Evolutionary conservation across 2,888 invertebrate species (phyloP).

Genomic region (Monopis laevigella): DNA sequence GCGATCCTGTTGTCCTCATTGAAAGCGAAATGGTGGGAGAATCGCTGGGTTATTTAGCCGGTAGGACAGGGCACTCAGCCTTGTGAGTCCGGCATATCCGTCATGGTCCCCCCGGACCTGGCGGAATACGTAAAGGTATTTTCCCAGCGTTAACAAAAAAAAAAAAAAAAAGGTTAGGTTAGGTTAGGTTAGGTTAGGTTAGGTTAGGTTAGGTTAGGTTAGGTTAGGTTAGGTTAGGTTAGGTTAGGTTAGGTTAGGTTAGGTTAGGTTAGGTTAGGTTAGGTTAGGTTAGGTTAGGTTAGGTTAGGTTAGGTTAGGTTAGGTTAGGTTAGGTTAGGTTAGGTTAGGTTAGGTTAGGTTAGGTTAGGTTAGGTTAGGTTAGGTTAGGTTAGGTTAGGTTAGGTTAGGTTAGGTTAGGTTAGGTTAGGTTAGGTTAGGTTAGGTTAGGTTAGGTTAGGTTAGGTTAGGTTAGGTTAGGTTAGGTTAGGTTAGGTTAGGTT

Average conservation of each 20-base stretch:
- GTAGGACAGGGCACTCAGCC: no score
- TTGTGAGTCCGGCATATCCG: no score
- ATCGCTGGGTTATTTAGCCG: no score
- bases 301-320: conserved; percentile 18
- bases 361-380: conserved; percentile 16
- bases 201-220: conserved; percentile 17
- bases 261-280: conserved; percentile 17
- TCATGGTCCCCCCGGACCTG: no score
- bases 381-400: conserved; percentile 13
- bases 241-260: conserved; percentile 18
- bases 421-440: conserved; percentile 16
- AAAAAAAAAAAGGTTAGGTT: conserved; percentile 21
- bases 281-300: conserved; percentile 19
- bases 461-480: conserved; percentile 11
- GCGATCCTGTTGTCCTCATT: no score
- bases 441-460: conserved; percentile 16
- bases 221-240: conserved; percentile 16
- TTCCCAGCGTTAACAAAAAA: no score
- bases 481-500: no score
- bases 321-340: conserved; percentile 16
- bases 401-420: conserved; percentile 13
- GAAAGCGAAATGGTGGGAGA: no score
- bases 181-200: conserved; percentile 25
- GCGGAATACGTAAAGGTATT: no score
- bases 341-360: conserved; percentile 17